Evolutionary conservation across 2,113 vertebrate genomes (phyloP).

Genomic region (Anas platyrhynchos): DNA sequence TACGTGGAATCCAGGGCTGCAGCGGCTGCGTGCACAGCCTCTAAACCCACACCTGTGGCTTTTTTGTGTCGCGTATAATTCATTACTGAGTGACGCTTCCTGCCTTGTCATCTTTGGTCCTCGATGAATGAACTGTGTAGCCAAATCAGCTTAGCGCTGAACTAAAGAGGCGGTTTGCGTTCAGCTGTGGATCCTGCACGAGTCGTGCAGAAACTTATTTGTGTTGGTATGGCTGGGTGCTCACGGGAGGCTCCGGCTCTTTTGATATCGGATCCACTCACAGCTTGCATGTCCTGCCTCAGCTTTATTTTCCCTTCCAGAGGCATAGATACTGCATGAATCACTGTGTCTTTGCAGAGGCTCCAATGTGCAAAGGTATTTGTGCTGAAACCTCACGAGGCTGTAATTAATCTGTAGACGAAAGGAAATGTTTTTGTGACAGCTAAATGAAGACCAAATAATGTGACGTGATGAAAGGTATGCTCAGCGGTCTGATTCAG

Average conservation of each 20-base stretch:
- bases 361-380: constrained; percentile 35
- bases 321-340: constrained; percentile 62
- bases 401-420: constrained; percentile 67
- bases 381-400: constrained; percentile 57
- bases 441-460: constrained; percentile 71
- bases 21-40: constrained; percentile 18
- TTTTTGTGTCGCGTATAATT: constrained; percentile 65
- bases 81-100: constrained; percentile 64
- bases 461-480: constrained; percentile 58
- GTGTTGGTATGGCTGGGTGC: constrained; percentile 37
- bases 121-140: constrained; percentile 41
- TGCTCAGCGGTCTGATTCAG: neutral
- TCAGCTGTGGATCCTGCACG: constrained; percentile 9
- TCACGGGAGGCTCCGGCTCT: constrained; percentile 43
- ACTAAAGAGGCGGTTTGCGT: neutral
- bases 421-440: constrained; percentile 72
- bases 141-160: constrained; percentile 20
- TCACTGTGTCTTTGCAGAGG: constrained; percentile 55
- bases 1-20: constrained; percentile 35
- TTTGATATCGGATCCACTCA: constrained; percentile 68
- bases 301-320: constrained; percentile 53
- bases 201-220: constrained; percentile 57
- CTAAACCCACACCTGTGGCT: constrained; percentile 53
- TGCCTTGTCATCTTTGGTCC: constrained; percentile 57
- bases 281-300: constrained; percentile 29